Evolutionary conservation across 2,888 invertebrate genomes (phyloP).

Genomic region (Synergus gifuensis): DNA sequence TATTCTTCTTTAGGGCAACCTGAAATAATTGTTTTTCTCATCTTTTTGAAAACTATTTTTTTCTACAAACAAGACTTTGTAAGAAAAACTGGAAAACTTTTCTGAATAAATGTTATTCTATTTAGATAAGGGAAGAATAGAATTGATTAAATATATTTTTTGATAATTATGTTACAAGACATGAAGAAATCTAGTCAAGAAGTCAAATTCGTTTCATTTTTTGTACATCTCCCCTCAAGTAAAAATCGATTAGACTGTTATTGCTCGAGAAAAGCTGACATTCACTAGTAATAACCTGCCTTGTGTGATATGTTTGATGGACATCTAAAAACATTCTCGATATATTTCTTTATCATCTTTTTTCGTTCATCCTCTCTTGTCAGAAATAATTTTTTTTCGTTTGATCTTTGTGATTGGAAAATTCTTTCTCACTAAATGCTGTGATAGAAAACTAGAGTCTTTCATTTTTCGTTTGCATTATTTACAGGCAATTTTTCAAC

Average conservation of each 20-base stretch:
- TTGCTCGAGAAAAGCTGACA: not conserved
- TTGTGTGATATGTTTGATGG: not conserved
- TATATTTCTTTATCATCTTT: not conserved
- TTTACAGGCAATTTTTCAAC: conserved; percentile 9
- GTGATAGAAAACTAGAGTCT: not conserved
- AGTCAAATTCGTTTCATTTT: not conserved
- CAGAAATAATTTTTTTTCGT: too few relatives aligned
- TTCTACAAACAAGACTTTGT: too few relatives aligned
- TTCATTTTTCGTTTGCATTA: not conserved
- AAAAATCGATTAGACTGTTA: not conserved
- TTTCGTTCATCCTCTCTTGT: not conserved
- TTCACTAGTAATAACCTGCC: not conserved
- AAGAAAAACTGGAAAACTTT: too few relatives aligned
- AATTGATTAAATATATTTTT: not conserved
- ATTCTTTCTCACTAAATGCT: conserved; percentile 6
- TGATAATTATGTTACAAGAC: not conserved
- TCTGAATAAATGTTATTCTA: too few relatives aligned
- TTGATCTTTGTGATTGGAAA: not conserved
- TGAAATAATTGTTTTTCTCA: too few relatives aligned
- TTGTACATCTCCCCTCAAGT: not conserved
- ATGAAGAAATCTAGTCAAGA: not conserved
- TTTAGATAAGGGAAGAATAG: not conserved
- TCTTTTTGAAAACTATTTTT: too few relatives aligned
- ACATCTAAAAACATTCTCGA: not conserved
- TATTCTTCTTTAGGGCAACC: too few relatives aligned